These are phyloP conservation scores for Mimumesa dahlbomi DNA, from an alignment of 2,888 invertebrate species.

Conservation along the genomic window DNA sequence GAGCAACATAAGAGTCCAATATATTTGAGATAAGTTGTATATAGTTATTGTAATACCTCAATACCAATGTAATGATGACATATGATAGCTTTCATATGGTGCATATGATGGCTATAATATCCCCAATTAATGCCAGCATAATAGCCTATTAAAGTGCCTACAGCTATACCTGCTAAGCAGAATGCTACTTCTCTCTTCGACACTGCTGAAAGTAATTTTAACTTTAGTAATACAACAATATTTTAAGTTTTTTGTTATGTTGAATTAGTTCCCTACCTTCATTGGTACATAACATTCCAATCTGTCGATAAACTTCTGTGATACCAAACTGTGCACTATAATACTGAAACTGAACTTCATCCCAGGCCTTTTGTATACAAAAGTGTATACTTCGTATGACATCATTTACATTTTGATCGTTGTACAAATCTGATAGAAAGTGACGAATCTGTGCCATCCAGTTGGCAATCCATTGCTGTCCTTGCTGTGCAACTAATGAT, in stretches of 20 bases:
- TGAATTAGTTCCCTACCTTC: slow-evolving; percentile 61
- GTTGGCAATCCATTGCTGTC: slow-evolving; percentile 67
- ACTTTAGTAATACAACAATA: slow-evolving; percentile 12
- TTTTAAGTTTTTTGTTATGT: slow-evolving; percentile 33
- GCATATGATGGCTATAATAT: slow-evolving; percentile 70
- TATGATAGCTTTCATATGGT: slow-evolving; percentile 81
- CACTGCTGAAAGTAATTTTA: slow-evolving; percentile 72
- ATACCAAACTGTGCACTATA: slow-evolving; percentile 67
- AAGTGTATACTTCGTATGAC: slow-evolving; percentile 56
- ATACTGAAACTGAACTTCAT: slow-evolving; percentile 67
- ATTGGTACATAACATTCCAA: slow-evolving; percentile 57
- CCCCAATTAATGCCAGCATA: slow-evolving; percentile 77
- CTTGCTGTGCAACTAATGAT: slow-evolving; percentile 68
- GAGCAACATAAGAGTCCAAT: slow-evolving; percentile 3
- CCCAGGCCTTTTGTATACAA: slow-evolving; percentile 64
- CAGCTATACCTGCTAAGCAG: slow-evolving; percentile 79
- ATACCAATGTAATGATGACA: slow-evolving; percentile 80
- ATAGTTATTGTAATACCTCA: slow-evolving; percentile 75
- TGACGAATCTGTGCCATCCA: slow-evolving; percentile 63
- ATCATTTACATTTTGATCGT: slow-evolving; percentile 66
- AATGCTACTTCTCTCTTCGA: slow-evolving; percentile 79
- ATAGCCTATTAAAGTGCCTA: slow-evolving; percentile 80
- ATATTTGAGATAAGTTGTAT: background rate
- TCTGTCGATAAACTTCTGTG: slow-evolving; percentile 64
- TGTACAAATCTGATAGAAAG: slow-evolving; percentile 61